Evolutionary conservation across 1,140 invertebrate species (phyloP).

Genomic region (Pissodes strobi): DNA sequence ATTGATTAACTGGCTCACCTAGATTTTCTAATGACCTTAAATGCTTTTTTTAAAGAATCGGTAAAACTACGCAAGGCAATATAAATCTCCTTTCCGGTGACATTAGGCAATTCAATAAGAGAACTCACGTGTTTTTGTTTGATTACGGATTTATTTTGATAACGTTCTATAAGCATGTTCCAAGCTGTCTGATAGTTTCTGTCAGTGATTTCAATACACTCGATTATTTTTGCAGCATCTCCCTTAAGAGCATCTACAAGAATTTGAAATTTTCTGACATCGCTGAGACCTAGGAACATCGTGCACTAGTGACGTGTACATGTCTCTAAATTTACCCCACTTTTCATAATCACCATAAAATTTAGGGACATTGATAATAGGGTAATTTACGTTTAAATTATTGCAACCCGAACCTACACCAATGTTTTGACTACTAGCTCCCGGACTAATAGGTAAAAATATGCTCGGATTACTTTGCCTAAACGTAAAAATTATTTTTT

Average conservation of each 20-base stretch:
- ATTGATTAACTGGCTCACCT: conserved; percentile 5
- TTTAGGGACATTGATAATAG: too few species aligned
- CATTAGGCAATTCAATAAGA: background rate
- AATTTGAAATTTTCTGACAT: too few species aligned
- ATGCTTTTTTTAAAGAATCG: conserved; percentile 5
- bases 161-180: background rate
- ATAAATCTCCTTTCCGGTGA: background rate
- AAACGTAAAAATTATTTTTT: too few species aligned
- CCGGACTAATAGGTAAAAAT: too few species aligned
- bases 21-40: conserved; percentile 1
- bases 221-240: background rate
- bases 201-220: conserved; percentile 2
- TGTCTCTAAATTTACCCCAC: conserved; percentile 4
- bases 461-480: too few species aligned
- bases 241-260: background rate
- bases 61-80: background rate
- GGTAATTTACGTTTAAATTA: too few species aligned
- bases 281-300: too few species aligned
- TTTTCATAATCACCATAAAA: conserved; percentile 2
- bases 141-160: background rate
- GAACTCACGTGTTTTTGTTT: background rate
- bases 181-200: background rate
- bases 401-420: too few species aligned
- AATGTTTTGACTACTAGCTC: too few species aligned
- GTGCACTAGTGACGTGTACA: background rate